A percentile compares a stretch with the other conserved stretches of the same genome.
Conservation (phyloP, 53 echinoderm and acorn worm genomes). For the Echinometra lucunter region DNA sequence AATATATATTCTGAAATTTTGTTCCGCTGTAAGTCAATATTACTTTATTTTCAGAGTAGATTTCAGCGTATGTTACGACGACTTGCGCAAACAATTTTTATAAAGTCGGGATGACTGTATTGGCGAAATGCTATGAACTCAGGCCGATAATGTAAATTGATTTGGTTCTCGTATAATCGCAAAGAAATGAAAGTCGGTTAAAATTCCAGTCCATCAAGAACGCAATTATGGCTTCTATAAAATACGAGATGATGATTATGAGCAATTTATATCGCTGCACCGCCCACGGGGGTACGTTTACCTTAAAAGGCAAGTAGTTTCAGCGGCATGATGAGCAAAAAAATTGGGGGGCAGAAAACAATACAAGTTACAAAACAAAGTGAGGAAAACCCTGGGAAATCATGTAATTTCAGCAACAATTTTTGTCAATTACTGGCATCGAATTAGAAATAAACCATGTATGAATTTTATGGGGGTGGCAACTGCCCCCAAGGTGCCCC, state of each 20-base stretch:
- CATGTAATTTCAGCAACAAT: too few species aligned
- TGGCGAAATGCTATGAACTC: constrained; percentile 19
- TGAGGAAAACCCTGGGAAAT: too few species aligned
- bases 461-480: too few species aligned
- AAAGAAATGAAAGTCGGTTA: constrained; percentile 7
- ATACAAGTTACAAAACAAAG: too few species aligned
- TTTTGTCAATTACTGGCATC: too few species aligned
- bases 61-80: background rate
- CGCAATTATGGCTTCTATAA: constrained; percentile 25
- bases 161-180: background rate
- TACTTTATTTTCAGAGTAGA: background rate
- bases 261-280: background rate
- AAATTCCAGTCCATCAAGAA: background rate
- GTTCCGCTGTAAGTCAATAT: background rate
- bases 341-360: too few species aligned
- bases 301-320: background rate
- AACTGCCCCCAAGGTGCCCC: too few species aligned
- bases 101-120: background rate
- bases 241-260: background rate
- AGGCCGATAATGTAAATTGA: background rate
- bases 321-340: too few species aligned
- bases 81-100: background rate
- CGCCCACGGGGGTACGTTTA: background rate
- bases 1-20: background rate
- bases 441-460: too few species aligned